These are phyloP conservation scores for Elephantulus edwardii DNA, from an alignment of 2,113 vertebrate species.

Conservation along the genomic window DNA sequence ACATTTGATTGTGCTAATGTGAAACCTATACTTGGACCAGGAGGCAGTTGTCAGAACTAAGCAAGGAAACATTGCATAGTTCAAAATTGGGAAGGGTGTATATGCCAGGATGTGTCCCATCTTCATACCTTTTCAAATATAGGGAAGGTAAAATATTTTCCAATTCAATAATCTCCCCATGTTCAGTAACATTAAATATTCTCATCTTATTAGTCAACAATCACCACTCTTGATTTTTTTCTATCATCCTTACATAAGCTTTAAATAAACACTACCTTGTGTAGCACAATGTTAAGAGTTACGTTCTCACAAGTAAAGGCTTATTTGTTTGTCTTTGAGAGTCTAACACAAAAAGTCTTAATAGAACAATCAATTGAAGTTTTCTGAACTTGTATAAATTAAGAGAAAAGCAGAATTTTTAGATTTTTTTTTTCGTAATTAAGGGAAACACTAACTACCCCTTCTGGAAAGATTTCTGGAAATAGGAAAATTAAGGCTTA, in stretches of 20 bases:
- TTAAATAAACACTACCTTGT: not conserved
- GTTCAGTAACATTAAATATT: not conserved
- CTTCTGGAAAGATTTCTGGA: not conserved
- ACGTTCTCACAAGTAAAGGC: not conserved
- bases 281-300: not conserved
- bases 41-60: no score
- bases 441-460: not conserved
- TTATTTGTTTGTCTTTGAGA: not conserved
- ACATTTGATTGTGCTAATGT: no score
- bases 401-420: not conserved
- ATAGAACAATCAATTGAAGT: not conserved
- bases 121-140: no score
- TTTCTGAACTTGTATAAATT: not conserved
- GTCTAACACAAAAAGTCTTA: not conserved
- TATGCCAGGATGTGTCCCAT: no score
- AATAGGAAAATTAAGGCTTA: not conserved
- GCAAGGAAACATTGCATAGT: no score
- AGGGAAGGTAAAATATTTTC: not conserved
- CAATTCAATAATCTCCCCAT: not conserved
- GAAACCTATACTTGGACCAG: no score
- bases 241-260: not conserved
- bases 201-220: not conserved
- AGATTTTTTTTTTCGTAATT: not conserved
- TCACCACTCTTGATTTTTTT: not conserved
- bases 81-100: no score